These are phyloP conservation scores for Philereme vetulata DNA, from an alignment of 2,888 invertebrate species.

Conservation along the genomic window DNA sequence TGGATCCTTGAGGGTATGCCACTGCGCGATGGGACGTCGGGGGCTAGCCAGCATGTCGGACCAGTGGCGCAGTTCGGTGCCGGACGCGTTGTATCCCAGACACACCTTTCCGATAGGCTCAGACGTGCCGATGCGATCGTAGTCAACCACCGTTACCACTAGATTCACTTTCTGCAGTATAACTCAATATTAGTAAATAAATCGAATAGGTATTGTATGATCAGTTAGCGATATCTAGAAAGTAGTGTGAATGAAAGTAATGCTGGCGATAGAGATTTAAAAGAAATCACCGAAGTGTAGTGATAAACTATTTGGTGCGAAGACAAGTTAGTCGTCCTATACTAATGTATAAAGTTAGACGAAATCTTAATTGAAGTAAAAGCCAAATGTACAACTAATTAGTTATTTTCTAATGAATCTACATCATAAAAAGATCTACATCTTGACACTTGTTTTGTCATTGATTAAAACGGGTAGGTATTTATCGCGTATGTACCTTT, in stretches of 20 bases:
- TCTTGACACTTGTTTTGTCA: conserved; percentile 9
- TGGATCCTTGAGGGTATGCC: conserved; percentile 99
- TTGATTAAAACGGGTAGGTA: no score
- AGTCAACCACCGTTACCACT: conserved; percentile 99
- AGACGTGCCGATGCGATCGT: conserved; percentile 99
- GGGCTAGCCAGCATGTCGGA: conserved; percentile 99
- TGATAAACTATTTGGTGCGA: conserved; percentile 17
- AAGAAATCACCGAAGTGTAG: conserved; percentile 11
- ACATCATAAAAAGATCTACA: not conserved
- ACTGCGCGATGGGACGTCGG: conserved; percentile 99
- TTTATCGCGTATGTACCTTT: no score
- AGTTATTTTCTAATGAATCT: conserved; percentile 6
- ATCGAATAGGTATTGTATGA: conserved; percentile 6
- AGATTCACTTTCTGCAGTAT: conserved; percentile 97
- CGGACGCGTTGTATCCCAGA: conserved; percentile 98
- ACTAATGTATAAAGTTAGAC: conserved; percentile 19
- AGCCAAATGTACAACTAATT: conserved; percentile 12
- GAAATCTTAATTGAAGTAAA: conserved; percentile 16
- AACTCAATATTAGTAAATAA: conserved; percentile 41
- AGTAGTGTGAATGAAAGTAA: conserved; percentile 23
- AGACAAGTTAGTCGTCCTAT: conserved; percentile 13
- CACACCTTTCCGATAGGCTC: conserved; percentile 99
- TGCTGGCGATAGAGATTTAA: conserved; percentile 9
- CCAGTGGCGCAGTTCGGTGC: conserved; percentile 99
- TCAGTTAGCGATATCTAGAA: conserved; percentile 20